These are phyloP conservation scores for Bugula neritina DNA, from an alignment of 2,888 invertebrate species.

Conservation along the genomic window DNA sequence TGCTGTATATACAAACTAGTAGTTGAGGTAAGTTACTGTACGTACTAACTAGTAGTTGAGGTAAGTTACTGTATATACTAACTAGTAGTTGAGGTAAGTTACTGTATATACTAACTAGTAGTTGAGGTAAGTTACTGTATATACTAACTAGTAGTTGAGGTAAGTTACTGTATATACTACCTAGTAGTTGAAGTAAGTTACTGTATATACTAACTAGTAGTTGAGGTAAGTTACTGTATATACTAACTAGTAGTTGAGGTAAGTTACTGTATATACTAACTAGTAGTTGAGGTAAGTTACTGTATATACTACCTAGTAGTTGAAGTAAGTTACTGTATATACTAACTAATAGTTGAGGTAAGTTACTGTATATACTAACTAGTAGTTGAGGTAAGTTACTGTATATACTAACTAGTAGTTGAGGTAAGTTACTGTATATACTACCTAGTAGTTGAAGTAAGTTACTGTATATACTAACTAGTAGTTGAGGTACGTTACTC, in stretches of 20 bases:
- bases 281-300: background rate
- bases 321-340: background rate
- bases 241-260: background rate
- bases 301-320: background rate
- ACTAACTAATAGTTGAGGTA: background rate
- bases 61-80: background rate
- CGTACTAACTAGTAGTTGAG: background rate
- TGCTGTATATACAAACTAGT: background rate
- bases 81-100: background rate
- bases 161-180: background rate
- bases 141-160: background rate
- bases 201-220: background rate
- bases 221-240: background rate
- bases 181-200: background rate
- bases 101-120: background rate
- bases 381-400: background rate
- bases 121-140: background rate
- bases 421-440: background rate
- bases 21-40: background rate
- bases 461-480: background rate
- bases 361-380: background rate
- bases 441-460: background rate
- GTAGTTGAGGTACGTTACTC: background rate
- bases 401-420: background rate
- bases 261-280: background rate